A percentile compares a stretch with the other conserved stretches of the same genome.
These are phyloP conservation scores for Dryoscopus gambensis DNA, from an alignment of 2,113 vertebrate genomes.

Conservation along the genomic window DNA sequence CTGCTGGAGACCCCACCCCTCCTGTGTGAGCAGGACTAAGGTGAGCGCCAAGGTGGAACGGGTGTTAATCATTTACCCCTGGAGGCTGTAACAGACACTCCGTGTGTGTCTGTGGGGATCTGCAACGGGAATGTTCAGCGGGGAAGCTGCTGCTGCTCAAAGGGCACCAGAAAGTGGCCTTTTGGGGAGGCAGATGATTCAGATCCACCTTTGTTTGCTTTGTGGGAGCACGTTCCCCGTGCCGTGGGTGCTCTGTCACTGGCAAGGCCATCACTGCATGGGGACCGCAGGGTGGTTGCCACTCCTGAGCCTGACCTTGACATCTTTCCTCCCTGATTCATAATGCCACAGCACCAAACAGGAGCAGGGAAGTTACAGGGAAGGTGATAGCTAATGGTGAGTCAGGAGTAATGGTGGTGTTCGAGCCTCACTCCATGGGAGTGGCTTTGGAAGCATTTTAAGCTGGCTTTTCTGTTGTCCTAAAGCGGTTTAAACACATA, in stretches of 20 bases:
- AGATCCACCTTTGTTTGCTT: constrained; percentile 42
- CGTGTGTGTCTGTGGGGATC: background rate
- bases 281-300: background rate
- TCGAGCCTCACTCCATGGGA: background rate
- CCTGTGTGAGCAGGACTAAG: background rate
- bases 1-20: background rate
- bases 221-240: background rate
- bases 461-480: background rate
- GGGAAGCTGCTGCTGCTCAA: background rate
- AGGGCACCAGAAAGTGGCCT: background rate
- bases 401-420: background rate
- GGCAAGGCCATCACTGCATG: rapidly evolving
- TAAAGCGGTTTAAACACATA: background rate
- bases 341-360: background rate
- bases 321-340: background rate
- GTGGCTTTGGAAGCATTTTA: background rate
- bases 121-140: background rate
- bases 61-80: constrained; percentile 15
- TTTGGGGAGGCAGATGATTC: background rate
- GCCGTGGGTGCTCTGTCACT: background rate
- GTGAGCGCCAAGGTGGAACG: background rate
- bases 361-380: background rate
- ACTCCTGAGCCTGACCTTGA: background rate
- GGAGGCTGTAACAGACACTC: background rate
- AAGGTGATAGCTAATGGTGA: background rate